A percentile compares a stretch with the other conserved stretches of the same genome.
phyloP scores from a whole-genome alignment of 2,113 vertebrate genomes.

The Pavo muticus region DNA sequence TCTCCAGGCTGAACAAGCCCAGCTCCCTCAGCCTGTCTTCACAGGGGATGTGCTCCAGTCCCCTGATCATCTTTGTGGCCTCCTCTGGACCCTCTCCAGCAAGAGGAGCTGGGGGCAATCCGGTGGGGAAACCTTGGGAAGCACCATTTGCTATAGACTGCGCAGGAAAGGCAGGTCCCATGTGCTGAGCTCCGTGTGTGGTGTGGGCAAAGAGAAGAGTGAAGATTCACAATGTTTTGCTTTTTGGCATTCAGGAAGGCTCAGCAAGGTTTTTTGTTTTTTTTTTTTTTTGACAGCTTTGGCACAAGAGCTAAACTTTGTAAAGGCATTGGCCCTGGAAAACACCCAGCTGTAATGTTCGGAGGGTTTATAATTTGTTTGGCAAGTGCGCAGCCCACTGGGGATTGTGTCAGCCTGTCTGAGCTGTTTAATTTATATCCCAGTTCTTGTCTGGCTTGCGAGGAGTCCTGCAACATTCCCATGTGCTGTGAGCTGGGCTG shows the following conservation, averaged over 20 bases:
- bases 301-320: not conserved
- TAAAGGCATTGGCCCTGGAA: not conserved
- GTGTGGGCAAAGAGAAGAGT: not conserved
- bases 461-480: rapidly evolving
- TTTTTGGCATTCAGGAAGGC: not conserved
- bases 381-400: not conserved
- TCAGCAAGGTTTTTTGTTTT: not conserved
- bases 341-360: not conserved
- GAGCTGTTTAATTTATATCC: not conserved
- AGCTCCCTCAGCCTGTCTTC: no score
- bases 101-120: not conserved
- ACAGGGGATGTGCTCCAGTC: no score
- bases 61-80: no score
- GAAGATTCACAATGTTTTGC: not conserved
- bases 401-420: not conserved
- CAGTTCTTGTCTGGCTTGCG: not conserved
- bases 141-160: not conserved
- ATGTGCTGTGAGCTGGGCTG: rapidly evolving
- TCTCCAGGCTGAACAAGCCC: no score
- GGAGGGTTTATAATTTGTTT: not conserved
- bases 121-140: not conserved
- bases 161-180: not conserved
- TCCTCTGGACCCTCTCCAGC: no score
- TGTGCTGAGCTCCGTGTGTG: not conserved
- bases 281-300: not conserved